Percentiles rank a stretch among this genome's conserved stretches.
Evolutionary conservation across 2,113 vertebrate genomes (phyloP).

Genomic region (Bothrops jararaca): DNA sequence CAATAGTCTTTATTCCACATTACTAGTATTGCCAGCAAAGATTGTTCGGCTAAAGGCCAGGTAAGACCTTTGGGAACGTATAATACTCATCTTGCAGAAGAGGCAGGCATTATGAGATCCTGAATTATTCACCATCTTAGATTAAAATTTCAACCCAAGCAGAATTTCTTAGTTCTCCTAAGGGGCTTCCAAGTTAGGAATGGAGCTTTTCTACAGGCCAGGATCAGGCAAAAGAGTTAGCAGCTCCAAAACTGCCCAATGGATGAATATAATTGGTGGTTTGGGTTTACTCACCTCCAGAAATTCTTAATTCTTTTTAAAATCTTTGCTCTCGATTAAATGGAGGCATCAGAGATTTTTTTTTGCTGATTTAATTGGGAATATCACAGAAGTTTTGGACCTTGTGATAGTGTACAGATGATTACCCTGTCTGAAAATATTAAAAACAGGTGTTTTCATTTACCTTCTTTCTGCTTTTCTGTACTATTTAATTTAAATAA

Average conservation of each 20-base stretch:
- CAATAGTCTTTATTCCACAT: background rate
- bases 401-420: background rate
- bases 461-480: background rate
- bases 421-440: background rate
- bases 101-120: background rate
- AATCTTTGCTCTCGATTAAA: background rate
- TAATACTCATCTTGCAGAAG: background rate
- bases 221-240: background rate
- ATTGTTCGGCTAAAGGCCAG: background rate
- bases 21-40: background rate
- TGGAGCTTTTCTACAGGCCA: background rate
- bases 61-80: background rate
- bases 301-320: background rate
- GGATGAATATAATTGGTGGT: background rate
- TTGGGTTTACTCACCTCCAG: background rate
- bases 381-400: background rate
- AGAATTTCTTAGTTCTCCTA: background rate
- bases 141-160: background rate
- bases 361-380: background rate
- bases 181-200: background rate
- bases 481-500: background rate
- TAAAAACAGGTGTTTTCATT: background rate
- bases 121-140: conserved; percentile 9
- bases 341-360: background rate
- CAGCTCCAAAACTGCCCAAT: background rate